phyloP scores from a whole-genome alignment of 2,797 vertebrate species.

The Clarias pachynema region DNA sequence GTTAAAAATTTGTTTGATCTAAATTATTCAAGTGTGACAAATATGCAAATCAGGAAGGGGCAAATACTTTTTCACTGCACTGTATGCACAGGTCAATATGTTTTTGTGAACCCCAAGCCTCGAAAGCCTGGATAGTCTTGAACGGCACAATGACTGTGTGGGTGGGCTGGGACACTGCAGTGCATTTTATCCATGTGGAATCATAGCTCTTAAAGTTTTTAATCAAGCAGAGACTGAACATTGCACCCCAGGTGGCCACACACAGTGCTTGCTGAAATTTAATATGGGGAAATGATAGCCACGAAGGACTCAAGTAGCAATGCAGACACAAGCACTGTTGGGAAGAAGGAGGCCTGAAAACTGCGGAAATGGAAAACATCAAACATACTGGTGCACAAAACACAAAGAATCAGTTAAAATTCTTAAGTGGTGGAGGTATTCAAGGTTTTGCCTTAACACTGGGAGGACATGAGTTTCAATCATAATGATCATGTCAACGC shows the following conservation, averaged over 20 bases:
- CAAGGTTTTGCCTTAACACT: neutral
- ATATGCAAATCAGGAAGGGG: neutral
- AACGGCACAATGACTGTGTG: neutral
- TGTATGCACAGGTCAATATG: neutral
- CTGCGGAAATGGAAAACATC: neutral
- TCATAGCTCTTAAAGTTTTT: neutral
- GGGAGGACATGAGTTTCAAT: neutral
- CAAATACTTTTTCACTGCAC: neutral
- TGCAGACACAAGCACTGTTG: conserved; percentile 8
- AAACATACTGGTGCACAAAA: neutral
- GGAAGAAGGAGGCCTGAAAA: conserved; percentile 8
- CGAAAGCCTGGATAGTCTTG: neutral
- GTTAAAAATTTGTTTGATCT: no score
- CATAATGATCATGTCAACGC: neutral
- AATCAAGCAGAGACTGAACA: neutral
- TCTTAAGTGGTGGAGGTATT: neutral
- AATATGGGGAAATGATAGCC: neutral
- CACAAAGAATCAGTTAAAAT: neutral
- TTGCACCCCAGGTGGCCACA: neutral
- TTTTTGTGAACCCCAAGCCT: neutral
- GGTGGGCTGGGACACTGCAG: conserved; percentile 8
- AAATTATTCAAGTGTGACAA: no score
- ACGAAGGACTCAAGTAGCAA: neutral
- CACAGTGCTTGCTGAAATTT: neutral
- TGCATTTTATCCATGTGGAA: neutral